phyloP scores from a whole-genome alignment of 2,888 invertebrate species.

The Coleophora deauratella region DNA sequence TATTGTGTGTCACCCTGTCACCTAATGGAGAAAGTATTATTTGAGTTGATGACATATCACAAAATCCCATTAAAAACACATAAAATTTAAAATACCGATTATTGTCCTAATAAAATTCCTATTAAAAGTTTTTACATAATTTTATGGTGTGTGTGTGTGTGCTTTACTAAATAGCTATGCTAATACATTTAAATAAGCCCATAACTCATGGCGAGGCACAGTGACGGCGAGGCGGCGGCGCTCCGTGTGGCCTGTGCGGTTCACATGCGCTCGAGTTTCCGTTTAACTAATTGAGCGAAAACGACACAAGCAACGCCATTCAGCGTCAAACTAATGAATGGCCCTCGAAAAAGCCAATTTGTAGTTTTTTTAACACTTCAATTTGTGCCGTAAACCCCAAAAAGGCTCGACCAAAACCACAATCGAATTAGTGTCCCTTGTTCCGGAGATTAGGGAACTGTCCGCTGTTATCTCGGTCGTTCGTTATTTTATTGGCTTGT shows the following conservation, averaged over 20 bases:
- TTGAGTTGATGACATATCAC: no score
- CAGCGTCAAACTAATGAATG: conserved; percentile 68
- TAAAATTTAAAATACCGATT: no score
- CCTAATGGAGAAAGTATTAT: no score
- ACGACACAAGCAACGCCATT: conserved; percentile 66
- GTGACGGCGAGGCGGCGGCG: conserved; percentile 11
- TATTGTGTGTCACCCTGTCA: no score
- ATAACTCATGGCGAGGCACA: conserved; percentile 3
- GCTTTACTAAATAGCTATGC: conserved; percentile 6
- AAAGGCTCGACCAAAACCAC: conserved; percentile 70
- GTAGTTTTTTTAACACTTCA: conserved; percentile 73
- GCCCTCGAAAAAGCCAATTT: conserved; percentile 67
- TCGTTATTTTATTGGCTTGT: conserved; percentile 74
- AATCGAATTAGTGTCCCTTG: conserved; percentile 75
- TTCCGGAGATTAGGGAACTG: conserved; percentile 73
- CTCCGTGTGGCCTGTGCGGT: conserved; percentile 43
- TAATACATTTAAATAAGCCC: conserved; percentile 7
- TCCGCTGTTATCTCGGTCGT: conserved; percentile 72
- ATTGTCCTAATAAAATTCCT: no score
- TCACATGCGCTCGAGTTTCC: conserved; percentile 41
- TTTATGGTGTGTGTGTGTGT: not conserved
- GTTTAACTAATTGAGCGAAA: conserved; percentile 73
- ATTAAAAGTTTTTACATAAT: conserved; percentile 5
- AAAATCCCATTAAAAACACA: no score
- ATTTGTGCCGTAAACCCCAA: conserved; percentile 72